Conservation (phyloP, 2,888 invertebrate genomes). For the Clanis bilineata region DNA sequence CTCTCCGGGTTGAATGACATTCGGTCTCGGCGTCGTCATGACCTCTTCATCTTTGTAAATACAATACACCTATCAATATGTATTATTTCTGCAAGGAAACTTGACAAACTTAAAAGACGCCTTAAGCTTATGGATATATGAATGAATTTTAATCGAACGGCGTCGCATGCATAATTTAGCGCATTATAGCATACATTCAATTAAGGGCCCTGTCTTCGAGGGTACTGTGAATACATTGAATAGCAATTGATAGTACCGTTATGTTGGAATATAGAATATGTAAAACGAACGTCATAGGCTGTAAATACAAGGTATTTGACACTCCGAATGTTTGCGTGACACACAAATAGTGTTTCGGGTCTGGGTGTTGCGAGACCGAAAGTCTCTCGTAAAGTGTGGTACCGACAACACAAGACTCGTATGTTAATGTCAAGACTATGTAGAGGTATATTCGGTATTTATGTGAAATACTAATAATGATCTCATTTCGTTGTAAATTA, state of each 20-base stretch:
- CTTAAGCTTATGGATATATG: slow-evolving; percentile 30
- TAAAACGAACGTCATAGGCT: not conserved
- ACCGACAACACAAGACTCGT: too few relatives aligned
- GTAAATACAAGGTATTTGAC: not conserved
- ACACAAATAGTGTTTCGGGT: too few relatives aligned
- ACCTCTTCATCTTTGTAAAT: slow-evolving; percentile 50
- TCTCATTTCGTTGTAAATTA: too few relatives aligned
- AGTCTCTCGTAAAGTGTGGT: too few relatives aligned
- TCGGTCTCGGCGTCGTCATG: slow-evolving; percentile 38
- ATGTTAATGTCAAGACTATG: too few relatives aligned
- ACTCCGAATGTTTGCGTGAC: too few relatives aligned
- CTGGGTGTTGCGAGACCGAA: too few relatives aligned
- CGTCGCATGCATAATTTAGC: slow-evolving; percentile 44
- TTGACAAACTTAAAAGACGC: slow-evolving; percentile 21
- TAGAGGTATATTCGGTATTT: too few relatives aligned
- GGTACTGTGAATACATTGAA: slow-evolving; percentile 36
- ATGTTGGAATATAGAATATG: slow-evolving; percentile 17
- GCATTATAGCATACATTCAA: slow-evolving; percentile 57
- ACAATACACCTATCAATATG: slow-evolving; percentile 35
- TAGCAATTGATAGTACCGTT: slow-evolving; percentile 33
- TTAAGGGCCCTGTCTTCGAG: slow-evolving; percentile 51
- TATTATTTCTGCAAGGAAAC: slow-evolving; percentile 15
- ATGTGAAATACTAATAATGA: too few relatives aligned
- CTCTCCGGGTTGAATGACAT: slow-evolving; percentile 43
- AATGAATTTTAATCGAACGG: slow-evolving; percentile 32